Conservation (phyloP, 2,888 invertebrate species). For the Tiliacea citrago region DNA sequence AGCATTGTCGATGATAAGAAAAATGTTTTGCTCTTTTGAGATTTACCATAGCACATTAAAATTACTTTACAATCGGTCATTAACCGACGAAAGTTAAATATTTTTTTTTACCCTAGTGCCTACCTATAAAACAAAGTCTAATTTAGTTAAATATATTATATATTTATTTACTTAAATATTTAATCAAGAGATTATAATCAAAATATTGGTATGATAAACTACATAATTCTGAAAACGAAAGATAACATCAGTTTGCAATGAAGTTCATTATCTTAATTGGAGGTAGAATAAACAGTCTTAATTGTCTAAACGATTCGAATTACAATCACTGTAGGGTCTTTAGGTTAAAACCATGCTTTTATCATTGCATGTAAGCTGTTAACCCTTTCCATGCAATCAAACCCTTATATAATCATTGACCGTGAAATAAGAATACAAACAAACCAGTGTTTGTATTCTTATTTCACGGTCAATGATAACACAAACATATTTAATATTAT, state of each 20-base stretch:
- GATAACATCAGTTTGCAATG: not conserved
- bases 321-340: not conserved
- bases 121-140: too few relatives aligned
- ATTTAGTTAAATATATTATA: too few relatives aligned
- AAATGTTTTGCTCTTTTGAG: not conserved
- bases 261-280: not conserved
- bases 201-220: not conserved
- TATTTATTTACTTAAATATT: not conserved
- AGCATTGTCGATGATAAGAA: not conserved
- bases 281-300: not conserved
- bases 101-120: too few relatives aligned
- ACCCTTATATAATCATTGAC: constrained; percentile 27
- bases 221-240: not conserved
- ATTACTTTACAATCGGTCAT: not conserved
- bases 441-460: too few relatives aligned
- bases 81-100: too few relatives aligned
- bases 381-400: constrained; percentile 17
- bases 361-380: not conserved
- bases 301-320: not conserved
- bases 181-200: not conserved
- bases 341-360: not conserved
- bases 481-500: constrained; percentile 12
- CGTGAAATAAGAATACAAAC: constrained; percentile 23
- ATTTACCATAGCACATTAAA: not conserved
- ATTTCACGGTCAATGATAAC: too few relatives aligned